Evolutionary conservation across 1,140 invertebrate genomes (phyloP), one percentile per base, ranked within the genome.

Genomic region (Pogonomyrmex barbatus): DNA sequence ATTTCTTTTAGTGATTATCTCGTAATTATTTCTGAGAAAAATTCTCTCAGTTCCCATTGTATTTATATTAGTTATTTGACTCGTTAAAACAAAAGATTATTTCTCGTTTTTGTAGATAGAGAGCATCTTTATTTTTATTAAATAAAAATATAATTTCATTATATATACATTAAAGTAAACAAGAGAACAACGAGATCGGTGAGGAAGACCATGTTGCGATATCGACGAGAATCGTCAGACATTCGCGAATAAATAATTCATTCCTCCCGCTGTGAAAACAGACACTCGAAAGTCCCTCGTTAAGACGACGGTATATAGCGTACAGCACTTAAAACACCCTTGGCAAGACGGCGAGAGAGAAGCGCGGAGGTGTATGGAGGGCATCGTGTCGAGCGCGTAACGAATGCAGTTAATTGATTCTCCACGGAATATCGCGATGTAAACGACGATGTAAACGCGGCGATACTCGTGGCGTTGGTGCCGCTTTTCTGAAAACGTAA

Each of bases 391-490:
- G n/a, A 30, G 76, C 52, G 45, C 24, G 78, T 85, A 87, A 87
- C 81, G 71, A 87, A 75, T 85, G 67, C 42, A 73, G 63, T 84
- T 87, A 87, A 87, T 87, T 87, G 71, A 60, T 84, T 77, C 47
- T 14, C 5, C 63, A 5, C 50, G 54, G 68, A 87, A 68, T 45
- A 67, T 87, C 63, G 60, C 42, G 17, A 85, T 68, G 60, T 68
- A 76, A 87, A 87, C n/a, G 42, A 24, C 24, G 6, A 81, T 45
- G 42, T 67, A 60, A 4, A 58, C n/a, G 39, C 17, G n/a, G 24
- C 39, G 52, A 60, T 52, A 54, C 78, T 14, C 14, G 42, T 42
- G 39, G 30, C 30, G 9, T 17, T n/a, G 36, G 33, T 75, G 39
- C 30, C 50, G 60, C 33, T 75, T 83, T 87, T 83, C 85, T 84